Evolutionary conservation across 2,888 invertebrate species (phyloP).

Genomic region (Desoria tigrina): DNA sequence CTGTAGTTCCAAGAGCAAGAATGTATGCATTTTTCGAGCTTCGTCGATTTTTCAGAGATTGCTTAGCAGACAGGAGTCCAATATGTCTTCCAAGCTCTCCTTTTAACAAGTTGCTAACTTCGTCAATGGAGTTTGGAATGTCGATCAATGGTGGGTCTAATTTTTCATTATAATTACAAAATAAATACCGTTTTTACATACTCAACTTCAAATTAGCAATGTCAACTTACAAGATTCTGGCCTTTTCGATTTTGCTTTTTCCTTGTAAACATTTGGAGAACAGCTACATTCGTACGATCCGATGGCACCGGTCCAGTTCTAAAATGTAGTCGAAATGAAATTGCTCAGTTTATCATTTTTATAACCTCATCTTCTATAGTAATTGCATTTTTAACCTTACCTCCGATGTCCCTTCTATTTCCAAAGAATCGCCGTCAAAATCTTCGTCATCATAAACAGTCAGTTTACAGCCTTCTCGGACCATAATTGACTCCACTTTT

Average conservation of each 20-base stretch:
- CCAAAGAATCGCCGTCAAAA: constrained; percentile 14
- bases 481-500: constrained; percentile 16
- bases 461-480: constrained; percentile 27
- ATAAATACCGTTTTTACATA: not conserved
- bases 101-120: constrained; percentile 23
- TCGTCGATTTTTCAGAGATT: constrained; percentile 21
- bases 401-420: constrained; percentile 7
- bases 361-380: too few species aligned
- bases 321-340: too few species aligned
- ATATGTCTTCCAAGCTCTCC: constrained; percentile 21
- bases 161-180: not conserved
- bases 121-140: constrained; percentile 29
- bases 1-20: constrained; percentile 34
- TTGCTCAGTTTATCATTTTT: too few species aligned
- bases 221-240: too few species aligned
- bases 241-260: too few species aligned
- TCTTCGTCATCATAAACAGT: constrained; percentile 26
- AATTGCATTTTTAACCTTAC: constrained; percentile 16
- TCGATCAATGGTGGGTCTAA: constrained; percentile 31
- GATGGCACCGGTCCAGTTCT: too few species aligned
- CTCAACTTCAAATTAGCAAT: too few species aligned
- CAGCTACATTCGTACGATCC: too few species aligned
- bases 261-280: too few species aligned
- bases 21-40: constrained; percentile 41
- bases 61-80: constrained; percentile 28